Percentiles rank a stretch among this genome's conserved stretches.
Conservation (phyloP, 2,797 vertebrate genomes). For the Numenius phaeopus region DNA sequence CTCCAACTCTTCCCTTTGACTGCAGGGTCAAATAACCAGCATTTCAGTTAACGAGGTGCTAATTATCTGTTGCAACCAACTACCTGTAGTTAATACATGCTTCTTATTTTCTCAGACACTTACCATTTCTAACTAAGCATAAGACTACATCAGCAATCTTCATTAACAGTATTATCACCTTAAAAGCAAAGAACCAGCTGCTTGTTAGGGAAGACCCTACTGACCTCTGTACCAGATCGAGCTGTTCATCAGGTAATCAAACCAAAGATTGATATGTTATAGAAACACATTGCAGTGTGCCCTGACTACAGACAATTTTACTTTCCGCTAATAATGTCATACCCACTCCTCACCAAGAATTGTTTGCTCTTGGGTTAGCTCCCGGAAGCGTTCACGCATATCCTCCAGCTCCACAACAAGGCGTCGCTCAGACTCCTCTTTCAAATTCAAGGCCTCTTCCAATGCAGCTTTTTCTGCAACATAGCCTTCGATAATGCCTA, state of each 20-base stretch:
- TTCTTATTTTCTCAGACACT: not conserved
- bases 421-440: constrained; percentile 86
- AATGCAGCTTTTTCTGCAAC: constrained; percentile 87
- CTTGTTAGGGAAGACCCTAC: not conserved
- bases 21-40: not conserved
- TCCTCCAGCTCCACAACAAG: constrained; percentile 89
- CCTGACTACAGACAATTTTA: accelerated
- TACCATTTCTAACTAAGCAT: not conserved
- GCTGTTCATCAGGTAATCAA: not conserved
- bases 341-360: constrained; percentile 58
- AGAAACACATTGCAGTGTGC: accelerated
- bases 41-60: not conserved
- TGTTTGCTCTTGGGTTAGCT: constrained; percentile 83
- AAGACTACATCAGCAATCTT: not conserved
- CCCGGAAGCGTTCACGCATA: constrained; percentile 82
- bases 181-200: not conserved
- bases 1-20: not conserved
- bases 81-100: not conserved
- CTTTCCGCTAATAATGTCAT: constrained; percentile 38
- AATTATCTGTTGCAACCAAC: not conserved
- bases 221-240: not conserved
- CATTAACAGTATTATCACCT: not conserved
- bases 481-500: constrained; percentile 92
- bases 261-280: accelerated
- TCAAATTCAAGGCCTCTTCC: constrained; percentile 87